Conservation (phyloP, 2,888 invertebrate genomes). For the Volucella inanis region DNA sequence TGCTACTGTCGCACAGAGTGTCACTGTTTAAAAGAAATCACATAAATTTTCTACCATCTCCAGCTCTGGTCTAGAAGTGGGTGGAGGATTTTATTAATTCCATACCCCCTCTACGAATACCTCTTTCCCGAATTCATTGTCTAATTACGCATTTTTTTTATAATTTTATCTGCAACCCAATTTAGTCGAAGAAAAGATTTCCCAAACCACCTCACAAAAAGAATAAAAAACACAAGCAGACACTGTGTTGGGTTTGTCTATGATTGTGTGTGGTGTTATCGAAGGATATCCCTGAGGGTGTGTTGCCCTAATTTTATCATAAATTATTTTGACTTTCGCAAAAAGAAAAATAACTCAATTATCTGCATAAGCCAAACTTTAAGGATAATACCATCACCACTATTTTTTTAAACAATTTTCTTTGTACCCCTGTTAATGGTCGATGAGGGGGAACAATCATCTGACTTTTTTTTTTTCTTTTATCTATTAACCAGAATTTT, state of each 20-base stretch:
- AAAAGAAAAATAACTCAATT: constrained; percentile 45
- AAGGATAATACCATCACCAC: constrained; percentile 8
- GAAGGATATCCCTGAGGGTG: neutral
- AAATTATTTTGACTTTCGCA: constrained; percentile 15
- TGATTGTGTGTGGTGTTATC: neutral
- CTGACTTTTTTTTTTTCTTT: neutral
- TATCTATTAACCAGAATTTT: constrained; percentile 2
- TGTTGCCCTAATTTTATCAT: constrained; percentile 13
- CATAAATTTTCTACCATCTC: no score
- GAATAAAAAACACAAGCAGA: neutral
- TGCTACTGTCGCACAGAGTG: no score
- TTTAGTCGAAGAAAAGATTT: neutral
- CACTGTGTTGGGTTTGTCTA: neutral
- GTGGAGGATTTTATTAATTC: neutral
- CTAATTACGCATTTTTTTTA: constrained; percentile 41
- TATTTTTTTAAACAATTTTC: no score
- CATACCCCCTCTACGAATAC: no score
- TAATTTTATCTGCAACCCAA: constrained; percentile 11
- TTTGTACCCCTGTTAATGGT: no score
- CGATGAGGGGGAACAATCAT: neutral
- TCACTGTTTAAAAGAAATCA: no score
- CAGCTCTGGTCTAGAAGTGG: no score
- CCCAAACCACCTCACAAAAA: neutral
- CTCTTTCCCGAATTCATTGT: neutral
- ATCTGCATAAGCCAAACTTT: constrained; percentile 10